Base-by-base conservation (phyloP, 2,797 vertebrate species). In the Novumbra hubbsi region DNA sequence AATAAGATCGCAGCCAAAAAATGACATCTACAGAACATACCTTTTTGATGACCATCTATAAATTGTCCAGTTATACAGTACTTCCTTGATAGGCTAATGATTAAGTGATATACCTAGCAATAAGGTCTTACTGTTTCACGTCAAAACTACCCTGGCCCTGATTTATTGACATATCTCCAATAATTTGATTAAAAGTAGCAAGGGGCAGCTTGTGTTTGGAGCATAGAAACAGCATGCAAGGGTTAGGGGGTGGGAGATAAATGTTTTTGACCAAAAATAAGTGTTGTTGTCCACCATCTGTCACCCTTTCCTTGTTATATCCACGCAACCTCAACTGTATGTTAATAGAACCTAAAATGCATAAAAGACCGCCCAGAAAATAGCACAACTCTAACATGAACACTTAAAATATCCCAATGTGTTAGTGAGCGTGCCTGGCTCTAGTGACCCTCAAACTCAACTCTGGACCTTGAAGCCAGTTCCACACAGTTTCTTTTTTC, bases 211-310 rank as follows among this genome's bases (percentile, higher is more conserved):
- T 45, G 34, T 24, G 41, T 1, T 14, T 12, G 6, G 1, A 1
- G 41, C 9, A 14, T 24, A 8, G 34, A 21, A 16, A 68, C 27
- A 71, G 74, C 63, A 78, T 76, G 79, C 41, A 45, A 21, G n/a
- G 24, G 55, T 17, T 5, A 57, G 55, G 24, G 55, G 24, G n/a
- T 1, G 8, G n/a, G 19, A 21, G 7, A 7, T 60, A 67, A 62
- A 65, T 60, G 70, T 49, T 67, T 52, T 74, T 21, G 27, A 64
- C 73, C 70, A 50, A 78, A 84, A 82, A 79, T 73, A 63, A 80
- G 80, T 68, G 3, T 60, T 76, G 64, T 84, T 85, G 82, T 85
- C 69, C 82, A 83, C 77, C 55, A 60, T 17, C 78, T 85, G 85
- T 78, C 80, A 68, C 76, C n/a, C 57, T 79, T 66, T 71, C 75